These are phyloP conservation scores for Pitangus sulphuratus DNA, from an alignment of 2,797 vertebrate genomes.

Conservation along the genomic window DNA sequence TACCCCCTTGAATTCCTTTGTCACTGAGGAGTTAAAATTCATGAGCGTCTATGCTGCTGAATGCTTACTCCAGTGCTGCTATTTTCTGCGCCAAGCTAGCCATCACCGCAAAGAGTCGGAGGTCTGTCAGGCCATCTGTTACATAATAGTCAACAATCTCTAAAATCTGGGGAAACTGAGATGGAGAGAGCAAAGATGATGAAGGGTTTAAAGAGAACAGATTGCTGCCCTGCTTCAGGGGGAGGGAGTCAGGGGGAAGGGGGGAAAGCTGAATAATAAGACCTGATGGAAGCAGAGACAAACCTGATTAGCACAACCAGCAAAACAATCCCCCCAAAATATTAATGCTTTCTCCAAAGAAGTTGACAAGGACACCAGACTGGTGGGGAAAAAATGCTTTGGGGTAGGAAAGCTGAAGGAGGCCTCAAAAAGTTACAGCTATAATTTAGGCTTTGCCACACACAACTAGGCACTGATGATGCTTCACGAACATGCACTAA, in stretches of 20 bases:
- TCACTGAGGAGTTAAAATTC: conserved; percentile 83
- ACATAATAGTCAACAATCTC: conserved; percentile 93
- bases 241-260: background rate
- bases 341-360: conserved; percentile 29
- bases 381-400: background rate
- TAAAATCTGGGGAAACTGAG: conserved; percentile 84
- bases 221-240: conserved; percentile 73
- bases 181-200: conserved; percentile 76
- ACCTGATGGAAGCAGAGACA: conserved; percentile 66
- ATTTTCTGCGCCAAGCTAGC: conserved; percentile 92
- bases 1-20: conserved; percentile 81
- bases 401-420: conserved; percentile 22
- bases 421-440: background rate
- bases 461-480: background rate
- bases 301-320: conserved; percentile 72
- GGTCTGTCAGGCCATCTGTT: conserved; percentile 93
- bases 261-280: conserved; percentile 64
- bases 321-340: conserved; percentile 69
- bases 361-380: conserved; percentile 57
- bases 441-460: background rate
- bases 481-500: background rate
- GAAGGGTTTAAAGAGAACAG: conserved; percentile 80
- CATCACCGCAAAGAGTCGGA: conserved; percentile 90
- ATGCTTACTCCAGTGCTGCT: conserved; percentile 90
- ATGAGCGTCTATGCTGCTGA: conserved; percentile 80